Evolutionary conservation across 2,113 vertebrate species (phyloP).

Genomic region (Arenaria interpres): DNA sequence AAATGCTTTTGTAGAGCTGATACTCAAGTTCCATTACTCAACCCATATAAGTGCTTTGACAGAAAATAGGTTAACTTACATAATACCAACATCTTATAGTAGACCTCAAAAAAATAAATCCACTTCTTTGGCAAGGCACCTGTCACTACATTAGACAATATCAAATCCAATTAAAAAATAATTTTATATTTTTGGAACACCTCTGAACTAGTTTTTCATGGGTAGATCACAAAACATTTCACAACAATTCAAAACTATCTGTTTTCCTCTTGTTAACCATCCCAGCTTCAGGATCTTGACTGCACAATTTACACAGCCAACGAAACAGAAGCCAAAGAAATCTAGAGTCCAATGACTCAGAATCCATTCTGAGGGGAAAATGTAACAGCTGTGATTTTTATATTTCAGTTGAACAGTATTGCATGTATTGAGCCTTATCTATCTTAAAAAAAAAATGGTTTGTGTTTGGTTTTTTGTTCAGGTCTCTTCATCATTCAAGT

Average conservation of each 20-base stretch:
- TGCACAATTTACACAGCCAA: background rate
- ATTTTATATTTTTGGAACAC: background rate
- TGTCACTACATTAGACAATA: background rate
- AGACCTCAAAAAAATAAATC: background rate
- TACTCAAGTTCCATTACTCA: background rate
- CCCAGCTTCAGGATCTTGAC: background rate
- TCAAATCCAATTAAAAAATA: background rate
- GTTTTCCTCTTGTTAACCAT: background rate
- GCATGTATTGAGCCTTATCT: background rate
- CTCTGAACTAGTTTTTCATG: background rate
- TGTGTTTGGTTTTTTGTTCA: background rate
- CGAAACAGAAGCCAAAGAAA: background rate
- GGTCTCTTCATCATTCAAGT: background rate
- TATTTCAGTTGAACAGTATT: background rate
- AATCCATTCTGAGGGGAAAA: background rate
- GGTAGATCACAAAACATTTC: background rate
- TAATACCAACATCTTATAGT: background rate
- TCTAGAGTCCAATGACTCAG: background rate
- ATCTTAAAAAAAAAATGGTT: background rate
- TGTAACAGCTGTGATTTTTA: background rate
- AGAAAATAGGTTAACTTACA: background rate
- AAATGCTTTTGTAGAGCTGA: background rate
- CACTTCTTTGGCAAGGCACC: background rate
- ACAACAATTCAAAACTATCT: background rate
- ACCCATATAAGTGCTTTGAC: background rate